Evolutionary conservation across 2,888 invertebrate genomes (phyloP).

Genomic region (Drosophila formosana): DNA sequence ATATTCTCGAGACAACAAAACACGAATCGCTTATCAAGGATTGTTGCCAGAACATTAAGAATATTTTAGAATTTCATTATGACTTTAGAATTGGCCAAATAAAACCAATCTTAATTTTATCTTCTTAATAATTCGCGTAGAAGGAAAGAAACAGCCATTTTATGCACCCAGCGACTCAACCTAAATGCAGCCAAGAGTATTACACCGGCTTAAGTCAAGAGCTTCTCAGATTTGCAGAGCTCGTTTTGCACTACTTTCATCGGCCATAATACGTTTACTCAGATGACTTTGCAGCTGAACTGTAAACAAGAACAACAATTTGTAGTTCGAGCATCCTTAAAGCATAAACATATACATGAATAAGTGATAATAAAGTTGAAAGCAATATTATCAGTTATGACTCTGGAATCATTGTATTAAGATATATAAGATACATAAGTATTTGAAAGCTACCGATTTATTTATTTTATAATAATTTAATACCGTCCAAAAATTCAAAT

Average conservation of each 20-base stretch:
- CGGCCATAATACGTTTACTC: constrained; percentile 18
- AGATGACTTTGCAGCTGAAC: constrained; percentile 4
- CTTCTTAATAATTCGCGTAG: no score
- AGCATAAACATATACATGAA: not conserved
- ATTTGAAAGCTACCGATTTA: no score
- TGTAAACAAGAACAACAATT: not conserved
- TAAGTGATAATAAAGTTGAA: not conserved
- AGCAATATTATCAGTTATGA: no score
- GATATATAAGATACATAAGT: no score
- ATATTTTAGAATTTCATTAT: no score
- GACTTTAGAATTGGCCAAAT: no score
- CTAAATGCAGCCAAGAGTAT: constrained; percentile 14
- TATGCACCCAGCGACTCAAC: not conserved
- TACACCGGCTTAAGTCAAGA: constrained; percentile 13
- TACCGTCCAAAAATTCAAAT: not conserved
- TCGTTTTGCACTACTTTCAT: constrained; percentile 14
- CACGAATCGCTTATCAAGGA: no score
- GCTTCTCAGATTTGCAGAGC: constrained; percentile 2
- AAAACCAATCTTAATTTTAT: no score
- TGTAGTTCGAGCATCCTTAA: not conserved
- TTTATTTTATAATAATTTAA: not conserved
- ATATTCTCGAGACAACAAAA: no score
- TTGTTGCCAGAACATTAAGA: no score
- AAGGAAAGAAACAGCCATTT: no score
- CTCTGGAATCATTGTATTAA: no score